Evolutionary conservation across 2,113 vertebrate species (phyloP).

Genomic region (Actinemys pallida): DNA sequence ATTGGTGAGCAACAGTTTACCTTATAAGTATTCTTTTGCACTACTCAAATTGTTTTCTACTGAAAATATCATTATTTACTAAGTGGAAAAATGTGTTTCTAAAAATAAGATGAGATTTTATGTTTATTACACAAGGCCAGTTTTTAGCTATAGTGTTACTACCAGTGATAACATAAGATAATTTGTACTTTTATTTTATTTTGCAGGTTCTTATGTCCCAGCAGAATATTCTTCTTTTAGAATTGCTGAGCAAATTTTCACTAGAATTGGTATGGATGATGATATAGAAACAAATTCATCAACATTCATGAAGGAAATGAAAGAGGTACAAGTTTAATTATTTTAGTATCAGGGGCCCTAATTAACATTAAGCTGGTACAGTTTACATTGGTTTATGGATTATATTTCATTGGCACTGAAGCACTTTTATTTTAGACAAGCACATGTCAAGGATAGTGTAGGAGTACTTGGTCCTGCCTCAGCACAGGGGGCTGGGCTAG

Average conservation of each 20-base stretch:
- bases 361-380: neutral
- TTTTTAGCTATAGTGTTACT: neutral
- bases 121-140: neutral
- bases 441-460: neutral
- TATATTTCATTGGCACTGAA: neutral
- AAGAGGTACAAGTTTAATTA: constrained; percentile 82
- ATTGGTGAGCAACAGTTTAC: constrained; percentile 85
- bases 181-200: neutral
- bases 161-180: neutral
- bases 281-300: constrained; percentile 98
- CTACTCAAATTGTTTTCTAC: neutral
- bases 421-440: neutral
- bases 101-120: neutral
- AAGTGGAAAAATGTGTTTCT: neutral
- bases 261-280: constrained; percentile 96
- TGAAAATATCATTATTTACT: neutral
- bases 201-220: constrained; percentile 93
- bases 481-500: neutral
- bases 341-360: neutral
- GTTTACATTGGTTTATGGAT: neutral
- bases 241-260: constrained; percentile 95
- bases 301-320: constrained; percentile 99
- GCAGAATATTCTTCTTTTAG: constrained; percentile 93
- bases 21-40: neutral
- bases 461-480: neutral